Conservation (phyloP, 1,140 invertebrate genomes). For the Chrysopa pallens region DNA sequence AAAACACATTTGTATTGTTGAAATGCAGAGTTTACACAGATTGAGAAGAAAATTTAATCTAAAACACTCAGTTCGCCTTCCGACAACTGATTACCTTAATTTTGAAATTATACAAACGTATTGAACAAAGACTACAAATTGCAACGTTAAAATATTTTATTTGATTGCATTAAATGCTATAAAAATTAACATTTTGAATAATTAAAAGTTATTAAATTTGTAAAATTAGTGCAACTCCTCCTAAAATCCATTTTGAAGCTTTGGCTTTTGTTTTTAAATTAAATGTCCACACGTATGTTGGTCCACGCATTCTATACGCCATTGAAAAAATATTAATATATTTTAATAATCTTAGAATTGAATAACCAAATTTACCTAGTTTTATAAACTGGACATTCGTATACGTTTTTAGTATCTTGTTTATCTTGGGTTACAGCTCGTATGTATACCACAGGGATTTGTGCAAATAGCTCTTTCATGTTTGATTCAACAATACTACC, state of each 20-base stretch:
- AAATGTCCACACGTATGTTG: conserved; percentile 92
- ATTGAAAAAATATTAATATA: not conserved
- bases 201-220: conserved; percentile 31
- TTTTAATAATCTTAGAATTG: not conserved
- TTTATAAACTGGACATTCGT: conserved; percentile 89
- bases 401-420: conserved; percentile 68
- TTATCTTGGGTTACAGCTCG: conserved; percentile 78
- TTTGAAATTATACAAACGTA: too few relatives aligned
- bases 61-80: too few relatives aligned
- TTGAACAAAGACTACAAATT: too few relatives aligned
- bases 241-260: conserved; percentile 78
- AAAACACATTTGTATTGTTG: too few relatives aligned
- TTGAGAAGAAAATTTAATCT: too few relatives aligned
- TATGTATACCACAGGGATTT: conserved; percentile 85
- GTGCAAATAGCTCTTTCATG: conserved; percentile 75
- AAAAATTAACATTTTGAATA: too few relatives aligned
- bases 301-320: conserved; percentile 51
- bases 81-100: too few relatives aligned
- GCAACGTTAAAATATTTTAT: too few relatives aligned
- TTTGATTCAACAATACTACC: conserved; percentile 66
- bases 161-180: too few relatives aligned
- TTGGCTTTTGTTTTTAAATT: conserved; percentile 82
- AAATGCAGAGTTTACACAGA: too few relatives aligned
- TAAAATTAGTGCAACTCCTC: conserved; percentile 76
- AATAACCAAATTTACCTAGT: conserved; percentile 35